Conservation (phyloP, 2,113 vertebrate species). For the Potamarius usumacintae region DNA sequence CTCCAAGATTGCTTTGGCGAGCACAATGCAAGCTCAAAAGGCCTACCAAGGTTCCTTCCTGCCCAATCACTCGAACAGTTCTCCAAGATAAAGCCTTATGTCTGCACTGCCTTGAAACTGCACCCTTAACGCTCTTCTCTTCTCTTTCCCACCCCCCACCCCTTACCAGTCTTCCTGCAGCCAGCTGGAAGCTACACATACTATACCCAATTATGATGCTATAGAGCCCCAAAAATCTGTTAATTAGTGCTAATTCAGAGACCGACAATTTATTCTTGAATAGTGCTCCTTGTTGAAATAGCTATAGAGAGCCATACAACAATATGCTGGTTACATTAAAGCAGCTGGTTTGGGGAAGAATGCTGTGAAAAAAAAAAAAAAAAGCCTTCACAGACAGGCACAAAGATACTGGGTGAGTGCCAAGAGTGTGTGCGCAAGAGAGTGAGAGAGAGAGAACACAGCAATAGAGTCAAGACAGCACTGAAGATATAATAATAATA, state of each 20-base stretch:
- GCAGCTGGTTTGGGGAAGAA: constrained; percentile 66
- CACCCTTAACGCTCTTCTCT: constrained; percentile 31
- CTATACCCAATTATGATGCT: constrained; percentile 77
- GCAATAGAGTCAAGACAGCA: background rate
- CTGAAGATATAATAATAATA: too few species aligned
- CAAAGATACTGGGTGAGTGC: constrained; percentile 14
- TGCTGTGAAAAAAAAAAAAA: constrained; percentile 54
- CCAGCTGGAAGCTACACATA: constrained; percentile 79
- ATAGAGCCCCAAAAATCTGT: constrained; percentile 72
- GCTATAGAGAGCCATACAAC: constrained; percentile 73
- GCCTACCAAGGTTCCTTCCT: constrained; percentile 46
- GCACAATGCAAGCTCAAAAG: constrained; percentile 17
- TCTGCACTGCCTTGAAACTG: constrained; percentile 14
- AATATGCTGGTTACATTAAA: constrained; percentile 77
- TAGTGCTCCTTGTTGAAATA: constrained; percentile 62
- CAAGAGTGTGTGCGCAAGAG: constrained; percentile 9
- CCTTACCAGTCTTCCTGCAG: constrained; percentile 44
- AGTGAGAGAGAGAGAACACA: background rate
- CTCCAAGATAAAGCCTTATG: constrained; percentile 21
- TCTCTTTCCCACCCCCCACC: constrained; percentile 20
- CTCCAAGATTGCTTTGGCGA: background rate
- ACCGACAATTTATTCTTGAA: constrained; percentile 72
- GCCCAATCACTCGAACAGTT: constrained; percentile 39
- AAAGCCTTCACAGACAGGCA: constrained; percentile 58
- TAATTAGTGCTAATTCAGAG: constrained; percentile 81